A percentile compares a stretch with the other conserved stretches of the same genome.
Conservation (phyloP, 2,888 invertebrate species). For the Phyto melanocephala region DNA sequence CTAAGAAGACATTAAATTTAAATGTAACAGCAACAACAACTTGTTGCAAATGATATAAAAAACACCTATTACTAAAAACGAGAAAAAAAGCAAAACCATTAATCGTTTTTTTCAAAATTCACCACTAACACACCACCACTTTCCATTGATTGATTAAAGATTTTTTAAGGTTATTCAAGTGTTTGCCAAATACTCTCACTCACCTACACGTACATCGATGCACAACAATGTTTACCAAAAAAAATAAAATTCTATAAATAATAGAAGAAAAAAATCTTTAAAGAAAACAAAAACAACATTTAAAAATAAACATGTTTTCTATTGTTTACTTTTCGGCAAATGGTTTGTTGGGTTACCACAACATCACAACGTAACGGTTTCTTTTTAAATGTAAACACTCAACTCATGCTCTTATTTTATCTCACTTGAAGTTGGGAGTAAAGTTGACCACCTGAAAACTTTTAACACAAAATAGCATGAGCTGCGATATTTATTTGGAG, state of each 20-base stretch:
- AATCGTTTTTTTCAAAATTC: conserved; percentile 30
- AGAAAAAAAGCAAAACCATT: conserved; percentile 38
- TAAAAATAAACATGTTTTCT: neutral
- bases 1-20: conserved; percentile 23
- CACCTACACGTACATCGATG: neutral
- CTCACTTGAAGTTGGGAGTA: neutral
- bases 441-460: neutral
- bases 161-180: conserved; percentile 26
- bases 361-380: neutral
- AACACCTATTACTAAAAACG: conserved; percentile 39
- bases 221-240: neutral
- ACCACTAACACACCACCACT: conserved; percentile 57
- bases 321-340: neutral
- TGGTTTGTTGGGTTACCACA: conserved; percentile 35
- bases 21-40: conserved; percentile 52
- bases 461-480: neutral
- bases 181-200: neutral
- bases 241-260: neutral
- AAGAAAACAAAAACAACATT: neutral
- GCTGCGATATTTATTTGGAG: no score
- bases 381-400: neutral
- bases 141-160: conserved; percentile 17
- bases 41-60: conserved; percentile 56
- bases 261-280: neutral
- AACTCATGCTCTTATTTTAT: no score